Evolutionary conservation across 2,113 vertebrate genomes (phyloP), one percentile per base, ranked within the genome.

Genomic region (Chrysemys picta): DNA sequence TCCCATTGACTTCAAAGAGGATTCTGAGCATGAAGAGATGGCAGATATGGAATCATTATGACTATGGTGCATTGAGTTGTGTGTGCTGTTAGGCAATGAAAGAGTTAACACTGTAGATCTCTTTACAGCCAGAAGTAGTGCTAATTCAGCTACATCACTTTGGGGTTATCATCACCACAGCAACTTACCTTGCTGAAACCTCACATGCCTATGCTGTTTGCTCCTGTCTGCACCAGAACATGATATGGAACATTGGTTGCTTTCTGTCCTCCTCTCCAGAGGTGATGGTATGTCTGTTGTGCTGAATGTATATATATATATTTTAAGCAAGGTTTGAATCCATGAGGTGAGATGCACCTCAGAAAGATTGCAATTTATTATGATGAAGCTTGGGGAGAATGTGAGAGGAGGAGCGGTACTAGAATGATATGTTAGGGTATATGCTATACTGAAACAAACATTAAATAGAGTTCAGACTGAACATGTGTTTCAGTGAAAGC

Each of bases 131-230:
- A 22, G 21, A 89, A 85, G 79, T 85, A 94, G 54, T 80, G 75
- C 31, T 75, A 83, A 93, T 91, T 94, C 53, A 90, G 82, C n/a
- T 27, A 42, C 49, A 45, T 47, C 1, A 3, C 24, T 89, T 91
- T 42, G 82, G 83, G n/a, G 13, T 88, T 95, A 84, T 88, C 78
- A 62, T 85, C 87, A 69, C 31, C 14, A n/a, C 93, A 95, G 87
- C 24, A 87, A 59, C 13, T 49, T 53, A 78, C 11, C 1, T 65
- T 72, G 72, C 47, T 91, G 85, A 96, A 95, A 86, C 96, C 35
- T 8, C 56, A 50, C 5, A 3, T 27, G 13, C 3, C 45, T 65
- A 13, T 14, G 10, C 24, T 76, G 25, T 97, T 95, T 96, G 47
- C 24, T 88, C 38, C 90, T 86, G 72, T 31, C 10, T 89, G 42